A percentile compares a stretch with the other conserved stretches of the same genome.
These are phyloP conservation scores for Euwallacea fornicatus DNA, from an alignment of 1,140 invertebrate species.

Conservation along the genomic window DNA sequence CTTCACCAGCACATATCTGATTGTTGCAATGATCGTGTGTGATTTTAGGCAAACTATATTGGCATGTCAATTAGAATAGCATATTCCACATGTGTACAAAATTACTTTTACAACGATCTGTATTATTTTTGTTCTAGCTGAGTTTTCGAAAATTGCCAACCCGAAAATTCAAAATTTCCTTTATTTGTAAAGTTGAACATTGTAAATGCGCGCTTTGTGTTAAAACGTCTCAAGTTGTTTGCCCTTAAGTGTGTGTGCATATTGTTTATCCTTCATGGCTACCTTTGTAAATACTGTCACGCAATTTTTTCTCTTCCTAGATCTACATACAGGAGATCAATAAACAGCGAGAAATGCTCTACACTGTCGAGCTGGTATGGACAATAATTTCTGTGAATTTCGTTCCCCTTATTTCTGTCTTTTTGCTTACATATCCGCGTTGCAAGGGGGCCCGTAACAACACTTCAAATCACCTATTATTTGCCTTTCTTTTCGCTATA, in stretches of 20 bases:
- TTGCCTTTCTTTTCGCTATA: constrained; percentile 7
- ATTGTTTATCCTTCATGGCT: constrained; percentile 23
- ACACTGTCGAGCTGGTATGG: constrained; percentile 83
- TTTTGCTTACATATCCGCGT: constrained; percentile 20
- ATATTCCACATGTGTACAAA: constrained; percentile 4
- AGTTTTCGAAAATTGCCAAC: no score
- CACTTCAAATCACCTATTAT: constrained; percentile 6
- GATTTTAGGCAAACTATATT: constrained; percentile 12
- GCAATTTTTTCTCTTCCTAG: constrained; percentile 59
- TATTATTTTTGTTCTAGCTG: no score
- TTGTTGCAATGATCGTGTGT: constrained; percentile 5
- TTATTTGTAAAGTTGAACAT: no score
- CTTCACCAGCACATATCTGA: background rate
- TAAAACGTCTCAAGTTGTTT: background rate
- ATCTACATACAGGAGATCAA: constrained; percentile 86
- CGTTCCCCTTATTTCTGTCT: constrained; percentile 34
- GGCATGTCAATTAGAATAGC: constrained; percentile 11
- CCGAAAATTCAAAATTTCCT: no score
- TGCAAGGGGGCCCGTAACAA: background rate
- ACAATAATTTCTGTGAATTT: constrained; percentile 37
- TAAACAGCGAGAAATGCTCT: constrained; percentile 81
- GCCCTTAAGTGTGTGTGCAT: constrained; percentile 9
- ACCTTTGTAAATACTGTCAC: constrained; percentile 51
- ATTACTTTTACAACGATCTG: background rate
- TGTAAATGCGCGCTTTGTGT: background rate